Base-by-base conservation (phyloP, 2,888 invertebrate species). In the Selenia dentaria region DNA sequence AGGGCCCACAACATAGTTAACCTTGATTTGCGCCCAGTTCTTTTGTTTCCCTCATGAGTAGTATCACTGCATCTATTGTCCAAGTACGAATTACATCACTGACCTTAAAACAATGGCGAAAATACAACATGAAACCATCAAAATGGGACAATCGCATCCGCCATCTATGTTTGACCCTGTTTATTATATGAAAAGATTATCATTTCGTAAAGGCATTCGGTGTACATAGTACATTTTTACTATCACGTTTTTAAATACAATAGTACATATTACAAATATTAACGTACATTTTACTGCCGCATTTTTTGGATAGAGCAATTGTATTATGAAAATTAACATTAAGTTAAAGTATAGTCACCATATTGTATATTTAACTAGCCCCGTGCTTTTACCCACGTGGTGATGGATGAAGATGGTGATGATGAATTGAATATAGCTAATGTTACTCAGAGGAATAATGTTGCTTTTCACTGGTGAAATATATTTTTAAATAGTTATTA, bases 101-200 rank as follows among this genome's bases (percentile, higher is more conserved):
- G 59, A 56, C 54, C 59, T 59, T 56, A 38, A 5, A 43, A 47
- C 54, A 56, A 59, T 51, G 43, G 56, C 25, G 29, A 56, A 52
- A 51, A 52, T 45, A 52, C 51, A 49, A 51, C 22, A 42, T 27
- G 37, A 34, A 45, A 45, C 42, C 50, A 28, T 48, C 47, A 26
- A 52, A 54, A 48, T 50, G 31, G 27, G 37, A 14, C 31, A 28
- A 45, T 48, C 41, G 31, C 36, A 44, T 38, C 45, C 33, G 36
- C 28, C 28, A 34, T 45, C 42, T 41, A 24, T 9, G 24, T 44
- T 33, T 44, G 44, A 44, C 49, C 37, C 28, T 26, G 33, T 47
- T 55, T 36, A n/a, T n/a, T n/a, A 11, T 13, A 10, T 42, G 31
- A 42, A 26, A 25, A 24, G 33, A 20, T 3, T 35, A 18, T 14